These are phyloP conservation scores for Phortica variegata DNA, from an alignment of 1,140 invertebrate species.

Conservation along the genomic window DNA sequence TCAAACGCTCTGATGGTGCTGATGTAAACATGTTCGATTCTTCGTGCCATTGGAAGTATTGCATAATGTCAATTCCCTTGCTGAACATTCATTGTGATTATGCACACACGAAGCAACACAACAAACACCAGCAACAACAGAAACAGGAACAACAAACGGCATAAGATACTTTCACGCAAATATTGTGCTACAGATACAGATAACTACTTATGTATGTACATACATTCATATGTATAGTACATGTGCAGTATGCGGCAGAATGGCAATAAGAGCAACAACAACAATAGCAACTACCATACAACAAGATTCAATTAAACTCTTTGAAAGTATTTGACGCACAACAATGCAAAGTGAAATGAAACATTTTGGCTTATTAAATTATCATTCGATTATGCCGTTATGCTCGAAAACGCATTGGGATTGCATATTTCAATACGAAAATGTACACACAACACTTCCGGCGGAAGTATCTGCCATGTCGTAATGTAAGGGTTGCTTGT, in stretches of 20 bases:
- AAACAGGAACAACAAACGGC: too few relatives aligned
- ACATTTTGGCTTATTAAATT: slow-evolving; percentile 48
- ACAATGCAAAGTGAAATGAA: slow-evolving; percentile 52
- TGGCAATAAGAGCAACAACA: too few relatives aligned
- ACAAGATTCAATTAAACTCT: slow-evolving; percentile 43
- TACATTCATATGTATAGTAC: slow-evolving; percentile 26
- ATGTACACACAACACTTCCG: slow-evolving; percentile 39
- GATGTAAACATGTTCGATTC: too few relatives aligned
- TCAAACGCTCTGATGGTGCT: too few relatives aligned
- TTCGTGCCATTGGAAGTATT: slow-evolving; percentile 1
- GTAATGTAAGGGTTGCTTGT: slow-evolving; percentile 25
- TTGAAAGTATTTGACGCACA: slow-evolving; percentile 12
- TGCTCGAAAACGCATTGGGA: slow-evolving; percentile 36
- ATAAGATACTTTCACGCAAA: too few relatives aligned
- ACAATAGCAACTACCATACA: slow-evolving; percentile 11
- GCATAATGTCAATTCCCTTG: slow-evolving; percentile 45
- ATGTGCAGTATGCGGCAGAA: too few relatives aligned
- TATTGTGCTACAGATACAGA: too few relatives aligned
- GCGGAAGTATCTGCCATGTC: slow-evolving; percentile 37
- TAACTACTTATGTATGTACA: not conserved
- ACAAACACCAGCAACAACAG: too few relatives aligned
- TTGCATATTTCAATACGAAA: slow-evolving; percentile 2
- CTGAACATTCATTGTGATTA: slow-evolving; percentile 54
- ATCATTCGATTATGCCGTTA: slow-evolving; percentile 55
- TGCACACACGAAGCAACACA: slow-evolving; percentile 24